Percentiles rank a stretch among this genome's conserved stretches.
These are phyloP conservation scores for Ceratothoa steindachneri DNA, from an alignment of 2,888 invertebrate genomes.

Conservation along the genomic window DNA sequence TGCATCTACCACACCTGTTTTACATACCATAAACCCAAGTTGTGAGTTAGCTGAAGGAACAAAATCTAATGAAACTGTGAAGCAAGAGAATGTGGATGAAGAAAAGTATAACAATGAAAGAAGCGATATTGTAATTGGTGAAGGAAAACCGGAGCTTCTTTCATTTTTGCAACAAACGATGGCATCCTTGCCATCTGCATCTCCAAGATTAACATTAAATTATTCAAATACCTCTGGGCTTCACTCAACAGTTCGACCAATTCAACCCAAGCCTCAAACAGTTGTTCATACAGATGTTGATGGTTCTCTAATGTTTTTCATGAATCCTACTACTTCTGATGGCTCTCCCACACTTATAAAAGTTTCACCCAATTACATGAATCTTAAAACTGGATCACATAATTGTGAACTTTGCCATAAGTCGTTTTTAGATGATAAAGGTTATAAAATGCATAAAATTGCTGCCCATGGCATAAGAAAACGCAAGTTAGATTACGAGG, in stretches of 20 bases:
- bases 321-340: slow-evolving; percentile 24
- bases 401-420: slow-evolving; percentile 24
- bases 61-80: neutral
- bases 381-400: slow-evolving; percentile 23
- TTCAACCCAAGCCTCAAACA: slow-evolving; percentile 34
- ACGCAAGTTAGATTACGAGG: slow-evolving; percentile 18
- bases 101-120: slow-evolving; percentile 12
- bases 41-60: neutral
- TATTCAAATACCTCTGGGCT: slow-evolving; percentile 9
- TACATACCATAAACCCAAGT: neutral
- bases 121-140: neutral
- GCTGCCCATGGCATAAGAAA: slow-evolving; percentile 23
- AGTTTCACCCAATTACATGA: slow-evolving; percentile 24
- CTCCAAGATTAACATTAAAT: neutral
- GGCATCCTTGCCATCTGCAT: neutral
- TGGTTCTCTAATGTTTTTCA: slow-evolving; percentile 27
- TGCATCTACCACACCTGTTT: slow-evolving; percentile 6
- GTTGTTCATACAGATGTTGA: slow-evolving; percentile 25
- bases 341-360: slow-evolving; percentile 20
- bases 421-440: slow-evolving; percentile 26
- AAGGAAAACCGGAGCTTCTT: neutral
- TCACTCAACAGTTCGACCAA: slow-evolving; percentile 27
- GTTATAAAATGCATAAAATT: slow-evolving; percentile 29
- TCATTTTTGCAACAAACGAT: neutral
- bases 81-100: neutral